Percentiles rank a stretch among this genome's conserved stretches.
Conservation (phyloP, 2,113 vertebrate species). For the Cyprinus carpio region DNA sequence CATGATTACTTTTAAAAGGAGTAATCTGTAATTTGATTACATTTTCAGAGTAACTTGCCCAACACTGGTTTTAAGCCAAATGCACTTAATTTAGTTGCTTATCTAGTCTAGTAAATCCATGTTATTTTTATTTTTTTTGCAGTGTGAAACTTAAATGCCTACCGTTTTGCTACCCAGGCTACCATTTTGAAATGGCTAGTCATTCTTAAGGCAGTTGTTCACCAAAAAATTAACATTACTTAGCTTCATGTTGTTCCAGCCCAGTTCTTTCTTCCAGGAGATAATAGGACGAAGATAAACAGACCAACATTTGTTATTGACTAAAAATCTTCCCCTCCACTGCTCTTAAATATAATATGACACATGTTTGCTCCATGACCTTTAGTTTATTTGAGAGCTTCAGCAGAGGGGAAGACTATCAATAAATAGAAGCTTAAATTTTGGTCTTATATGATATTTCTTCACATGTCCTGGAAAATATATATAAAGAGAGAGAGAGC, state of each 20-base stretch:
- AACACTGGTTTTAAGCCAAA: no score
- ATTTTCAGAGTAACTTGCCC: no score
- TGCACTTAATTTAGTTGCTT: no score
- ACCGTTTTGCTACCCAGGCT: background rate
- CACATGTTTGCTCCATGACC: background rate
- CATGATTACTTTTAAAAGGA: no score
- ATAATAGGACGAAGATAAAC: background rate
- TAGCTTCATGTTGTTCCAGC: background rate
- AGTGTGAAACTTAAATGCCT: background rate
- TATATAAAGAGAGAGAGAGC: background rate
- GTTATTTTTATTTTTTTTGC: no score
- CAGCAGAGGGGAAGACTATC: background rate
- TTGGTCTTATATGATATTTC: background rate
- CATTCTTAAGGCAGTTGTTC: background rate
- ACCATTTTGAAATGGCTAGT: background rate
- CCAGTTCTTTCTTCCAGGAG: background rate
- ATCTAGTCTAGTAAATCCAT: no score
- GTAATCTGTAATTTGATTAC: no score
- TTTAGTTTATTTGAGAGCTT: background rate
- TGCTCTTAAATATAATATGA: background rate
- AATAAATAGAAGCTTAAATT: background rate
- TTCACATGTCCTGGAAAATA: background rate
- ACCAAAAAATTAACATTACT: background rate
- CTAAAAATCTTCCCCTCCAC: background rate
- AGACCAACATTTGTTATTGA: background rate